Conservation (phyloP, 2,888 invertebrate genomes). For the Mylabris sibirica region DNA sequence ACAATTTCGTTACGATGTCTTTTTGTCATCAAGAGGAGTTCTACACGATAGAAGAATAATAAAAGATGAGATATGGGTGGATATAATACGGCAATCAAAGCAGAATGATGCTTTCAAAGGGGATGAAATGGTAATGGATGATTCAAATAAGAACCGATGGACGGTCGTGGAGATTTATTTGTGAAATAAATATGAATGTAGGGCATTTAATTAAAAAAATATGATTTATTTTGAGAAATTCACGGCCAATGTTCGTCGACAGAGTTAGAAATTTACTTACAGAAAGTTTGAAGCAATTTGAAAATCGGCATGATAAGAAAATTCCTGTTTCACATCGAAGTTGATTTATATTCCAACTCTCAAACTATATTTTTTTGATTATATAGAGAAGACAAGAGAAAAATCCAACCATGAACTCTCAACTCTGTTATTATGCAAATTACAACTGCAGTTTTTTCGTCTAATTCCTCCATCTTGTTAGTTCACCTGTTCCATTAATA, state of each 20-base stretch:
- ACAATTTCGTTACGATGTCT: neutral
- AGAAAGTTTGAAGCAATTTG: neutral
- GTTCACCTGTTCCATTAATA: neutral
- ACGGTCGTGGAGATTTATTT: neutral
- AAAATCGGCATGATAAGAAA: neutral
- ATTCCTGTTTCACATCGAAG: neutral
- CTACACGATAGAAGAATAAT: neutral
- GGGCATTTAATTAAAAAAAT: neutral
- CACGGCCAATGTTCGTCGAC: no score
- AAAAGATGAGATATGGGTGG: conserved; percentile 1
- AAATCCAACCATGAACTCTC: neutral
- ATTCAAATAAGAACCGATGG: neutral
- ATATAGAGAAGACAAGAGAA: neutral
- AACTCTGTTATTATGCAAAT: neutral
- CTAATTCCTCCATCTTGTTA: neutral
- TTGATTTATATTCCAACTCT: neutral
- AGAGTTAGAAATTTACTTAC: neutral
- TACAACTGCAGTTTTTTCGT: neutral
- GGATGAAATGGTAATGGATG: neutral
- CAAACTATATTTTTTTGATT: neutral
- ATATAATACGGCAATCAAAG: conserved; percentile 1
- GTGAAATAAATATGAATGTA: neutral
- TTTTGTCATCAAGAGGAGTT: neutral
- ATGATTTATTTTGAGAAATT: no score
- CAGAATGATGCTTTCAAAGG: neutral